Evolutionary conservation across 2,113 vertebrate species (phyloP).

Genomic region (Ursus arctos): DNA sequence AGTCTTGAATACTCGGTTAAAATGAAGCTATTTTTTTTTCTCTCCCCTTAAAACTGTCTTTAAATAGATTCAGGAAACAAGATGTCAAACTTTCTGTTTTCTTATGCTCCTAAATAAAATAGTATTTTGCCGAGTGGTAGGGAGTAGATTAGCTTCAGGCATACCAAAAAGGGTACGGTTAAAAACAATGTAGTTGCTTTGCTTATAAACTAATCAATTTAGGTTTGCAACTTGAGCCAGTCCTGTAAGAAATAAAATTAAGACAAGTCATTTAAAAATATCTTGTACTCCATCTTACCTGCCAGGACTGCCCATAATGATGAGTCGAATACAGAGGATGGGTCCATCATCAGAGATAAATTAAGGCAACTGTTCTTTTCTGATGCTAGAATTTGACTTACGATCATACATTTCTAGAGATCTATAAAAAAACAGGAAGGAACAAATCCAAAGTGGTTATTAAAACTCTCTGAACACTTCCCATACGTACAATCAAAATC

Average conservation of each 20-base stretch:
- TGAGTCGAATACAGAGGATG: not conserved
- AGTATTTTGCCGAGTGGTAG: not conserved
- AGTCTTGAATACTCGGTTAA: not conserved
- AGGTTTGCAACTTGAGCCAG: not conserved
- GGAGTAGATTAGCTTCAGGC: not conserved
- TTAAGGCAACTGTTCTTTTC: not conserved
- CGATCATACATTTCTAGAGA: not conserved
- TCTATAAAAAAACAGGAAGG: not conserved
- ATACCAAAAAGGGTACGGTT: not conserved
- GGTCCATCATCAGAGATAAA: not conserved
- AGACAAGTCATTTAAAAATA: not conserved
- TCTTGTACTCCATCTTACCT: not conserved
- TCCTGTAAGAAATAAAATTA: not conserved
- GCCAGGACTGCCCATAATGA: not conserved
- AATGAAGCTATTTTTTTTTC: not conserved
- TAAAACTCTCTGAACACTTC: not conserved
- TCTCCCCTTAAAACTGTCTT: not conserved
- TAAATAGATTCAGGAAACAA: slow-evolving; percentile 20
- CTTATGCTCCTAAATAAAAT: not conserved
- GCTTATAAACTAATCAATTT: not conserved
- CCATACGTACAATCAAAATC: not conserved
- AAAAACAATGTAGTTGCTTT: not conserved
- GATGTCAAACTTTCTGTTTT: not conserved
- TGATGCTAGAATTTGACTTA: not conserved
- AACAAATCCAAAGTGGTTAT: not conserved